phyloP scores from a whole-genome alignment of 2,888 invertebrate species.

The Heliconius aoede region DNA sequence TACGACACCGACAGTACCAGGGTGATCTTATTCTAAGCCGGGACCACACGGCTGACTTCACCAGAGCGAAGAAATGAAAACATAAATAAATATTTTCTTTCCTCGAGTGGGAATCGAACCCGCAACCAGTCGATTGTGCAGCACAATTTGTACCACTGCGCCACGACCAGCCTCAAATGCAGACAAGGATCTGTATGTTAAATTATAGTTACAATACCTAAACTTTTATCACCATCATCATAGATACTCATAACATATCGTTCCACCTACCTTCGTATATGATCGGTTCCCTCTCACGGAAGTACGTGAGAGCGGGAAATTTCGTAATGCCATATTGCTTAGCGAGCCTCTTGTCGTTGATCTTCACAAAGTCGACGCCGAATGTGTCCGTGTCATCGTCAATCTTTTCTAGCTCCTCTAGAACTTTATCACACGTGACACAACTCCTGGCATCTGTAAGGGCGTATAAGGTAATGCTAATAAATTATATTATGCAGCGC shows the following conservation, averaged over 20 bases:
- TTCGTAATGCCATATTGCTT: constrained; percentile 98
- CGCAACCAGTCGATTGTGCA: too few relatives aligned
- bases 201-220: too few relatives aligned
- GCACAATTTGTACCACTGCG: too few relatives aligned
- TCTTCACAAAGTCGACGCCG: constrained; percentile 97
- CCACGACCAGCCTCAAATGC: too few relatives aligned
- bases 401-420: constrained; percentile 96
- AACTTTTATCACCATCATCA: neutral
- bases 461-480: neutral
- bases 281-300: constrained; percentile 97
- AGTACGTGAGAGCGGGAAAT: constrained; percentile 98
- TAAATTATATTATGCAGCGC: neutral
- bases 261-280: constrained; percentile 97
- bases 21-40: too few relatives aligned
- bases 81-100: too few relatives aligned
- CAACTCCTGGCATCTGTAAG: constrained; percentile 93
- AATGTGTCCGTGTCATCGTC: constrained; percentile 97
- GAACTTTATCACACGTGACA: constrained; percentile 94
- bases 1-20: too few relatives aligned
- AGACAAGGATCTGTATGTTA: too few relatives aligned
- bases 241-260: neutral
- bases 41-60: too few relatives aligned
- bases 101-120: too few relatives aligned
- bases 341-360: constrained; percentile 97
- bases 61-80: too few relatives aligned